Percentiles rank a stretch among this genome's conserved stretches.
Conservation (phyloP, 1,140 invertebrate species). For the Grapholita molesta region DNA sequence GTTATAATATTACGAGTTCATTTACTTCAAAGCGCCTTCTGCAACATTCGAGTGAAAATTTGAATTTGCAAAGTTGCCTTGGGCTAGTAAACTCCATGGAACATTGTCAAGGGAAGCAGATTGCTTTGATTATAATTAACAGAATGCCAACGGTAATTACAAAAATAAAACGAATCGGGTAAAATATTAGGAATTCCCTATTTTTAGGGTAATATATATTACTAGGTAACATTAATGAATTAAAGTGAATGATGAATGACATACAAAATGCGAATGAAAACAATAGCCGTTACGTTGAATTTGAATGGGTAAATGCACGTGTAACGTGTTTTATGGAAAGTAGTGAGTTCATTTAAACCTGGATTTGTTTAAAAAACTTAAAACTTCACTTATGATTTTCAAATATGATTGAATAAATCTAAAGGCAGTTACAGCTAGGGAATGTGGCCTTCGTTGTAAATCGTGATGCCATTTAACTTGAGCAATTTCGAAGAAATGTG, state of each 20-base stretch:
- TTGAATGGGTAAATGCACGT: neutral
- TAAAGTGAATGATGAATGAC: neutral
- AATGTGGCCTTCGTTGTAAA: neutral
- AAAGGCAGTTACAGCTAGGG: neutral
- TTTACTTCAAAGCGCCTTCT: conserved; percentile 13
- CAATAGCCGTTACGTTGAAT: no score
- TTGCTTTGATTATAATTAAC: conserved; percentile 12
- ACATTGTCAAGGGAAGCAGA: conserved; percentile 9
- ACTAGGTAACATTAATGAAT: neutral
- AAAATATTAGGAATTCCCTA: neutral
- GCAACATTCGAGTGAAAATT: conserved; percentile 3
- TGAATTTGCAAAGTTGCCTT: neutral
- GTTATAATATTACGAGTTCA: conserved; percentile 3
- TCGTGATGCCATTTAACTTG: neutral
- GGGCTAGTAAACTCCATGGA: conserved; percentile 4
- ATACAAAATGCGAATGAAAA: neutral
- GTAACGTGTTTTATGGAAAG: no score
- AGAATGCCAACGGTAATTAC: neutral
- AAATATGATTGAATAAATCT: neutral
- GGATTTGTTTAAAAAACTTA: neutral
- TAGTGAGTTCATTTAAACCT: no score
- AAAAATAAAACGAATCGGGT: neutral
- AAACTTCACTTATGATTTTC: neutral
- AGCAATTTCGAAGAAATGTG: neutral
- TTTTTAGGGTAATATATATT: neutral